Conservation (phyloP, 1,140 invertebrate genomes). For the Luehdorfia chinensis region DNA sequence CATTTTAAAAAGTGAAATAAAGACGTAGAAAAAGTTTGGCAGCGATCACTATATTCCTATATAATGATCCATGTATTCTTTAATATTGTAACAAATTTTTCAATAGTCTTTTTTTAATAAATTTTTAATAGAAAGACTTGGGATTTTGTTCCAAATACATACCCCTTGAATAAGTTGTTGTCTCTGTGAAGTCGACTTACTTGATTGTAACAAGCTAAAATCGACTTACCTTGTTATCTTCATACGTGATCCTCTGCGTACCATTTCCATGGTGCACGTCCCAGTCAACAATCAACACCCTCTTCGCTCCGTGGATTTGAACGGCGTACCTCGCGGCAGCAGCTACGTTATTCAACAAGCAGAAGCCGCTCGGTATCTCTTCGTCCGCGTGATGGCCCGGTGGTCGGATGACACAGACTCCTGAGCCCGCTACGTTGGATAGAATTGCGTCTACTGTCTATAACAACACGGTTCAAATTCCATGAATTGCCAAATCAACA, state of each 20-base stretch:
- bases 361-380: constrained; percentile 88
- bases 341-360: constrained; percentile 92
- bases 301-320: constrained; percentile 78
- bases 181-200: too few relatives aligned
- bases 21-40: too few relatives aligned
- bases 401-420: constrained; percentile 89
- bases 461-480: neutral
- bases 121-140: too few relatives aligned
- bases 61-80: too few relatives aligned
- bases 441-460: constrained; percentile 87
- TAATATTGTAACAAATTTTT: too few relatives aligned
- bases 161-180: too few relatives aligned
- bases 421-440: constrained; percentile 80
- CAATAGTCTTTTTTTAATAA: too few relatives aligned
- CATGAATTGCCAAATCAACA: too few relatives aligned
- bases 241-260: constrained; percentile 51
- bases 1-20: too few relatives aligned
- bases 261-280: constrained; percentile 93
- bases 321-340: constrained; percentile 88
- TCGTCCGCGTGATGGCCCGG: constrained; percentile 92
- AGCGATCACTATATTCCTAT: too few relatives aligned
- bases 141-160: too few relatives aligned
- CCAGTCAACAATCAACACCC: constrained; percentile 94
- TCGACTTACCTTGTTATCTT: constrained; percentile 34
- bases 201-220: too few relatives aligned